A percentile compares a stretch with the other conserved stretches of the same genome.
Evolutionary conservation across 2,888 invertebrate genomes (phyloP).

Genomic region (Cephus spinipes): DNA sequence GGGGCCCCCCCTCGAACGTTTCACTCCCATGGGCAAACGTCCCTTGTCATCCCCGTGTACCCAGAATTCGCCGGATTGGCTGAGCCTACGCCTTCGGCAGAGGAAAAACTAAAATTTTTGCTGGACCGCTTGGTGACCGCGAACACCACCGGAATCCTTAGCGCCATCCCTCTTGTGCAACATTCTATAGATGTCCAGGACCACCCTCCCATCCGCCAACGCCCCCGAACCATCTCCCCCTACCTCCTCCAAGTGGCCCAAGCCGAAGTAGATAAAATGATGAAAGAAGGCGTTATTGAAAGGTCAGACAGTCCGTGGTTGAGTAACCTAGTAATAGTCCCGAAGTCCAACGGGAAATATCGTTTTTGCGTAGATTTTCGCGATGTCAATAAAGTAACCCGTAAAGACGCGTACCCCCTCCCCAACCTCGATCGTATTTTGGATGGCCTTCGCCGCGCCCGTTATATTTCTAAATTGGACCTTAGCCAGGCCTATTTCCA

Average conservation of each 20-base stretch:
- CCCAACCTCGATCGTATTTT: no score
- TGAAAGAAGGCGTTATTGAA: not conserved
- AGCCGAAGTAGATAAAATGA: conserved; percentile 5
- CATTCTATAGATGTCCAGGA: not conserved
- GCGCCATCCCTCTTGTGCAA: not conserved
- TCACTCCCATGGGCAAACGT: rapidly evolving
- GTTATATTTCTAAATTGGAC: conserved; percentile 2
- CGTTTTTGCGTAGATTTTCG: no score
- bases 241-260: not conserved
- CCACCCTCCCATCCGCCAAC: conserved; percentile 8
- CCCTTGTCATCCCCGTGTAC: no score
- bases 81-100: no score
- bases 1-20: no score
- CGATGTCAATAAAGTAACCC: no score
- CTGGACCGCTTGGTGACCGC: no score
- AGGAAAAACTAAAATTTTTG: no score
- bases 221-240: conserved; percentile 4
- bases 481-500: conserved; percentile 26
- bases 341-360: not conserved
- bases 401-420: not conserved
- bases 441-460: no score
- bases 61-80: no score
- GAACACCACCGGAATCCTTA: no score
- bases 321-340: not conserved
- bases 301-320: not conserved